A percentile compares a stretch with the other conserved stretches of the same genome.
Evolutionary conservation across 2,888 invertebrate genomes (phyloP).

Genomic region (Lasioglossum morio): DNA sequence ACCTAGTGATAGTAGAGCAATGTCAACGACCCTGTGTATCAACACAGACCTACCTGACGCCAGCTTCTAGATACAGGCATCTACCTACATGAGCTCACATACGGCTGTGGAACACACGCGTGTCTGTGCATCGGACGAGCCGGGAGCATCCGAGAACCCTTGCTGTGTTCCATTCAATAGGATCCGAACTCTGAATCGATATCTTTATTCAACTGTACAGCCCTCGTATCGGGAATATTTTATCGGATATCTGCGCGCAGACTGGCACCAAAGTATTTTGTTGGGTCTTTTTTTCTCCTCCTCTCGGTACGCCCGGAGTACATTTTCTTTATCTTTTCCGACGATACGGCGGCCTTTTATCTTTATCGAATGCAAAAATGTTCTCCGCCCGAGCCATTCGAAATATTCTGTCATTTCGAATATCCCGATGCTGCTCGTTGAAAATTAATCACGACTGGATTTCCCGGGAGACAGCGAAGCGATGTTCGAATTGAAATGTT

Average conservation of each 20-base stretch:
- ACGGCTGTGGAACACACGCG: neutral
- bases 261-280: conserved; percentile 17
- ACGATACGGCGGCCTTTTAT: conserved; percentile 20
- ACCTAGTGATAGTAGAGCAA: conserved; percentile 66
- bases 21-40: conserved; percentile 73
- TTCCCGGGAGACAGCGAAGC: neutral
- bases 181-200: conserved; percentile 38
- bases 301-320: neutral
- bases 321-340: conserved; percentile 6
- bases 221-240: conserved; percentile 32
- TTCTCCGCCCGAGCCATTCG: neutral
- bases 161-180: conserved; percentile 18
- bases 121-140: neutral
- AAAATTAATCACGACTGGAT: neutral
- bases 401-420: neutral
- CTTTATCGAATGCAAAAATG: conserved; percentile 38
- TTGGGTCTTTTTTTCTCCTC: neutral
- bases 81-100: neutral
- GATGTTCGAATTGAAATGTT: neutral
- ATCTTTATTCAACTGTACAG: conserved; percentile 33
- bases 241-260: conserved; percentile 26
- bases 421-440: neutral
- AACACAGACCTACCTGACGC: conserved; percentile 73
- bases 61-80: conserved; percentile 61
- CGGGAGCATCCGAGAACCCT: conserved; percentile 25